Evolutionary conservation across 2,888 invertebrate genomes (phyloP), one percentile per base, ranked within the genome.

Genomic region (Xestia rhomboidea): DNA sequence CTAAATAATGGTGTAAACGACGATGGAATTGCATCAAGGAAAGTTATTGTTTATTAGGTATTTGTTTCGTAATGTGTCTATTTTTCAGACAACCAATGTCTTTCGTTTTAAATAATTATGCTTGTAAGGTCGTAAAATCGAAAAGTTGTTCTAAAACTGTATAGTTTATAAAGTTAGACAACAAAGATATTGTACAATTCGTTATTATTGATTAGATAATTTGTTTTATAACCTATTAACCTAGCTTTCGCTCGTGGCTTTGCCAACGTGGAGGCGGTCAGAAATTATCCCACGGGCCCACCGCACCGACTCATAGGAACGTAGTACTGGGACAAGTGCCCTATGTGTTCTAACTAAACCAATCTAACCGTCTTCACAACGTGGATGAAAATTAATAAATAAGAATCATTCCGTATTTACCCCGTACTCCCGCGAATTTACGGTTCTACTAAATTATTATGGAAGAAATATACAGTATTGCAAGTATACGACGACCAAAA

Each of bases 401-500:
- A 15, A 30, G 66, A 49, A 68, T 24, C 49, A 30, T 24, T 10
- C 1, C 7, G 11, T 41, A 27, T 44, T n/a, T 34, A 76, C 34
- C n/a, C 21, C n/a, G 7, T 54, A 21, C 15, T 24, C 44, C 34
- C 27, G 15, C 7, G 27, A 27, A 67, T 41, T 21, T 38, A 21
- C 34, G 27, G 21, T 46, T 34, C 34, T 24, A 49, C 27, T 21
- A 13, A 57, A 34, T 76, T 13, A 46, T 21, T 3, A 34, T 34
- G 18, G 68, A 49, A 72, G 24, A 68, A 68, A 38, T 68, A 69
- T n/a, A 46, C 66, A 54, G 68, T 54, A 70, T 69, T 87, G 68
- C 67, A 76, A 85, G 76, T 70, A 83, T 66, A 66, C 68, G 49
- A 81, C 68, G 73, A 82, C 82, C 77, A 86, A 86, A 77, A 86